Evolutionary conservation across 2,888 invertebrate species (phyloP).

Genomic region (Ctena decussata): DNA sequence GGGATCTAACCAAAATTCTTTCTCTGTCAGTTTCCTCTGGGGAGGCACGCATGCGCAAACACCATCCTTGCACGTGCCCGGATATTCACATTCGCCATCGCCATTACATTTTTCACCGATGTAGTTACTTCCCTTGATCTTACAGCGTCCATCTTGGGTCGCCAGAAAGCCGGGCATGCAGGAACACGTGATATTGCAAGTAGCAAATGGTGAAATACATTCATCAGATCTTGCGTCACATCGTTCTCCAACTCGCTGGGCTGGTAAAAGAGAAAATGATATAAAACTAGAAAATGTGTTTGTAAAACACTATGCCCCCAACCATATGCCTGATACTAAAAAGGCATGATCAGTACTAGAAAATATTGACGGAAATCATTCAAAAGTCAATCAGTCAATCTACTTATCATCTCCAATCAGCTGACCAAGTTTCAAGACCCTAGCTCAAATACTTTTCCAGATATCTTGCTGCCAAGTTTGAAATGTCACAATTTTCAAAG

Average conservation of each 20-base stretch:
- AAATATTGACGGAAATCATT: no score
- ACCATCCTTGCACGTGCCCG: slow-evolving; percentile 64
- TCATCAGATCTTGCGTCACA: slow-evolving; percentile 60
- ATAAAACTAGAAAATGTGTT: no score
- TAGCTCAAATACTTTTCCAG: no score
- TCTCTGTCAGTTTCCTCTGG: slow-evolving; percentile 61
- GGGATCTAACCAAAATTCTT: slow-evolving; percentile 73
- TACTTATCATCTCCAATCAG: no score
- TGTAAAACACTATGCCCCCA: no score
- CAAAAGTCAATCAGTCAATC: no score
- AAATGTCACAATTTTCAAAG: no score
- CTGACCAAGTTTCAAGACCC: no score
- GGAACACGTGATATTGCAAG: slow-evolving; percentile 66
- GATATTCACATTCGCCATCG: slow-evolving; percentile 66
- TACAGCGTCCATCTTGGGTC: slow-evolving; percentile 63
- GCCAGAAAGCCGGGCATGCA: slow-evolving; percentile 61
- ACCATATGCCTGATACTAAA: no score
- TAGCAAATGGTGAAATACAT: slow-evolving; percentile 69
- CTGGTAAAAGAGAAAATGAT: no score
- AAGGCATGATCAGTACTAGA: no score
- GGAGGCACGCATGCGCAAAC: slow-evolving; percentile 63
- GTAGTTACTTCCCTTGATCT: slow-evolving; percentile 23
- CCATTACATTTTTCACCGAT: slow-evolving; percentile 55
- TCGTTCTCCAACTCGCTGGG: slow-evolving; percentile 38
- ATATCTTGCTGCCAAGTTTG: no score